phyloP scores from a whole-genome alignment of 2,113 vertebrate genomes.

The Ondatra zibethicus region DNA sequence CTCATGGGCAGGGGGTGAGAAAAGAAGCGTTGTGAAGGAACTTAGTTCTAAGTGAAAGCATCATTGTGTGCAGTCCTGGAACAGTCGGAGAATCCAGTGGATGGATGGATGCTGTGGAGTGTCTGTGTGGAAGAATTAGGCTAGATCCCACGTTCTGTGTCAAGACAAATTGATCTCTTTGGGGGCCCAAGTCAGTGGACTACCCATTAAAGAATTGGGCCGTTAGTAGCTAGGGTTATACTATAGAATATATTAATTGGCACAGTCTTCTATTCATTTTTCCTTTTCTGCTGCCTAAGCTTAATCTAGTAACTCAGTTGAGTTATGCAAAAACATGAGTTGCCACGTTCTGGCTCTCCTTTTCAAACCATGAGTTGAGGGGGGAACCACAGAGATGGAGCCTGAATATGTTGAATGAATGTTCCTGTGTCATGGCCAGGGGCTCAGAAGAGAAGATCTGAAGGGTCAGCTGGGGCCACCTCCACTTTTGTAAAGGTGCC shows the following conservation, averaged over 20 bases:
- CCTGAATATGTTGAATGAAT: background rate
- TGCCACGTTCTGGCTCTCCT: background rate
- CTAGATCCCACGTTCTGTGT: too few relatives aligned
- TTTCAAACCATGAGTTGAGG: background rate
- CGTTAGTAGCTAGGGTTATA: background rate
- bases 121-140: background rate
- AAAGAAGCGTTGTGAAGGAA: background rate
- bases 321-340: background rate
- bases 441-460: background rate
- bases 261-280: background rate
- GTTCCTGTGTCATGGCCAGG: background rate
- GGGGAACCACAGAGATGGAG: background rate
- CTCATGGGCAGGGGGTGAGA: background rate
- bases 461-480: background rate
- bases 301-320: slow-evolving; percentile 16
- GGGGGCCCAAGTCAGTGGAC: background rate
- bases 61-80: background rate
- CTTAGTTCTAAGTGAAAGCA: background rate
- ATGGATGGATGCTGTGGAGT: background rate
- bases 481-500: background rate
- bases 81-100: background rate
- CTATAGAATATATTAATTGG: background rate
- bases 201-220: background rate
- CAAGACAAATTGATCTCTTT: background rate
- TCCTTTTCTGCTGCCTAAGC: background rate